Evolutionary conservation across 2,888 invertebrate genomes (phyloP).

Genomic region (Subacronicta megacephala): DNA sequence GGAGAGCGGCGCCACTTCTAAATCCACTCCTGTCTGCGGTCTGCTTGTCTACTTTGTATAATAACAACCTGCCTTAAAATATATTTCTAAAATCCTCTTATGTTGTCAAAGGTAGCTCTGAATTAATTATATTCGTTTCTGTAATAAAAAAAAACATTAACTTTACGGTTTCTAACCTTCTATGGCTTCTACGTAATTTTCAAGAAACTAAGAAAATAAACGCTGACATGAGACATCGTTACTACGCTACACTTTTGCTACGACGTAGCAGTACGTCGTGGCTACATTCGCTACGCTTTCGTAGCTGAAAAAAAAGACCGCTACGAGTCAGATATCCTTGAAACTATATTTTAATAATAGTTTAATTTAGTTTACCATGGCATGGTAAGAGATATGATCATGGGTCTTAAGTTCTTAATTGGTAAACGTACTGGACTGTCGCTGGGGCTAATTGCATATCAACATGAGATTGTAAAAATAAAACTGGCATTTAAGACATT

Average conservation of each 20-base stretch:
- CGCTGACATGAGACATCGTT: too few species aligned
- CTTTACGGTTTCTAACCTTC: neutral
- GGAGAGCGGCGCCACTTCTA: constrained; percentile 24
- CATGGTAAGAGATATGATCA: too few species aligned
- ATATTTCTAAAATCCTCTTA: constrained; percentile 22
- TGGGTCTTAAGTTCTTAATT: too few species aligned
- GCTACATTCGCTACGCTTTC: neutral
- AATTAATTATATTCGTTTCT: too few species aligned
- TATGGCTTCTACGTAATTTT: neutral
- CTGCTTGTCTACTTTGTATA: constrained; percentile 37
- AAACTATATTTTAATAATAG: too few species aligned
- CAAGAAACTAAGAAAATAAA: neutral
- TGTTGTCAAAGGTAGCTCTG: constrained; percentile 6
- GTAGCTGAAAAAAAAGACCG: neutral
- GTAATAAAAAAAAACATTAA: too few species aligned
- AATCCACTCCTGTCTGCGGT: constrained; percentile 29
- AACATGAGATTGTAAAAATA: too few species aligned
- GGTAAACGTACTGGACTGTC: too few species aligned
- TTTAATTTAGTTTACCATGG: too few species aligned
- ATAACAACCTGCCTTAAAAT: constrained; percentile 12
- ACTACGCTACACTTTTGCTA: constrained; percentile 4
- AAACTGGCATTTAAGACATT: too few species aligned
- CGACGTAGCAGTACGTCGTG: neutral
- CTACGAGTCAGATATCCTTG: too few species aligned
- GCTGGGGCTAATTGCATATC: too few species aligned